Conservation (phyloP, 2,797 vertebrate species). For the Cossypha dichroa region DNA sequence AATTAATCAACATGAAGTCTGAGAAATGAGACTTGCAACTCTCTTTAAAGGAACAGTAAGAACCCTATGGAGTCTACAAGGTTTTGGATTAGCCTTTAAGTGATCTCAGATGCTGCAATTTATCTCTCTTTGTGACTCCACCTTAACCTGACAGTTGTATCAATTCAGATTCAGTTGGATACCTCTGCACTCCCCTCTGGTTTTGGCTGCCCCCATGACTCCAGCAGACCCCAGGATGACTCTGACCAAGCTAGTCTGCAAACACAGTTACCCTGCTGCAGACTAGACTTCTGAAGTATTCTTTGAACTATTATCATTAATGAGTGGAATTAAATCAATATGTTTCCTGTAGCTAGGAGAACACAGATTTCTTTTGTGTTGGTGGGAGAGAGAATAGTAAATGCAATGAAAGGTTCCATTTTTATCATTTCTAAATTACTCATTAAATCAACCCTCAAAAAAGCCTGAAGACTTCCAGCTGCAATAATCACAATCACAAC, state of each 20-base stretch:
- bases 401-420: background rate
- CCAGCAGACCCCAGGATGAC: background rate
- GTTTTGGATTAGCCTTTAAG: constrained; percentile 18
- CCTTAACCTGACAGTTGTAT: constrained; percentile 30
- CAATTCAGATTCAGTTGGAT: background rate
- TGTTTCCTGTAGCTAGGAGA: constrained; percentile 31
- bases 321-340: constrained; percentile 24
- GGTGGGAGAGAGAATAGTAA: constrained; percentile 1
- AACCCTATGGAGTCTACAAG: background rate
- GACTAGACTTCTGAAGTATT: constrained; percentile 1
- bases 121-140: constrained; percentile 7
- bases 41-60: background rate
- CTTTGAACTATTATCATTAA: constrained; percentile 51
- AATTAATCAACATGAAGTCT: constrained; percentile 3
- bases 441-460: background rate
- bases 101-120: constrained; percentile 25
- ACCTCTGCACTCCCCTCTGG: background rate
- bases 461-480: constrained; percentile 24
- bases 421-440: constrained; percentile 4
- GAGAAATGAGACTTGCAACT: background rate
- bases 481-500: background rate
- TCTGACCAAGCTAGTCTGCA: background rate
- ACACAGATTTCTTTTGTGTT: constrained; percentile 14
- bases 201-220: background rate
- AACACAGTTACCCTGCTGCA: background rate